phyloP scores from a whole-genome alignment of 1,140 invertebrate genomes.

The Saccostrea echinata region DNA sequence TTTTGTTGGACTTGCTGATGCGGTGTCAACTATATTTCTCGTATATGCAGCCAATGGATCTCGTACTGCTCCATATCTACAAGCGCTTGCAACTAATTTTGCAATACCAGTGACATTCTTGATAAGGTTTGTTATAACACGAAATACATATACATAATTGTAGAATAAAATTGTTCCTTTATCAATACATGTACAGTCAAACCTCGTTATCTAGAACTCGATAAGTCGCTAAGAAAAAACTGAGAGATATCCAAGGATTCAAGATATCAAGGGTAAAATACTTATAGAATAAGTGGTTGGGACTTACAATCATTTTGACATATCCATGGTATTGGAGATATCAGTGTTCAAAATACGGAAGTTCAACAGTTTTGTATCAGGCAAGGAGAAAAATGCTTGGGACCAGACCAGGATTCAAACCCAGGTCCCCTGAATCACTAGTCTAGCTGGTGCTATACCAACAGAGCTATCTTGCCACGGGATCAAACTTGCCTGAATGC shows the following conservation, averaged over 20 bases:
- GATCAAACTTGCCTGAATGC: no score
- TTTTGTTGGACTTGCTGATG: constrained; percentile 59
- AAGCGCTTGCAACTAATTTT: constrained; percentile 62
- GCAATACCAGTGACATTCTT: constrained; percentile 64
- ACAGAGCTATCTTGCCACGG: no score
- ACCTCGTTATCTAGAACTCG: background rate
- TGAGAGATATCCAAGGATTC: background rate
- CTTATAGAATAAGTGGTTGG: no score
- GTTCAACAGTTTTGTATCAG: no score
- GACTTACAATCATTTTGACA: no score
- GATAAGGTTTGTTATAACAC: constrained; percentile 51
- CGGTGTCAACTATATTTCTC: constrained; percentile 58
- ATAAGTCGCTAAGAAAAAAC: background rate
- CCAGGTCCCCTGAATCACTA: background rate
- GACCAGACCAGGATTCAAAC: no score
- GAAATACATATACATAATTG: background rate
- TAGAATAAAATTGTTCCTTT: no score
- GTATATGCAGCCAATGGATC: constrained; percentile 62
- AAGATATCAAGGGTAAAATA: background rate
- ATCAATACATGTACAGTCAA: background rate
- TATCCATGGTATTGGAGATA: background rate
- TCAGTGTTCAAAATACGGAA: no score
- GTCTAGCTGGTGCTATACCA: no score
- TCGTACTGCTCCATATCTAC: constrained; percentile 66
- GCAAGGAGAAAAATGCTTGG: no score